Conservation (phyloP, 1,140 invertebrate genomes). For the Xylocopa sonorina region DNA sequence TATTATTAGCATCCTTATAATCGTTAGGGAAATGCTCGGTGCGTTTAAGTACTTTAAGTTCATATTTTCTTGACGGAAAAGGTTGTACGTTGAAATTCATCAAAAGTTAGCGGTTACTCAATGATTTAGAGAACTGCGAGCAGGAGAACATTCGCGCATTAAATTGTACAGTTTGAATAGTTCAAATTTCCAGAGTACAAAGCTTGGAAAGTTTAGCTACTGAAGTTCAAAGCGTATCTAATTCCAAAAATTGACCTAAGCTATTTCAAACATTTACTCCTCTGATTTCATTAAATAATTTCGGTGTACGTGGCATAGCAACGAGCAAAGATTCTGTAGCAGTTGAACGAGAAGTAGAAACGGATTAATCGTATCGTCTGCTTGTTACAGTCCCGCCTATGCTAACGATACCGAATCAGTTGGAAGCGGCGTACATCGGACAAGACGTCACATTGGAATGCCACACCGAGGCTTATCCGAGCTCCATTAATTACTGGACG, state of each 20-base stretch:
- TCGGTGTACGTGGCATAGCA: too few relatives aligned
- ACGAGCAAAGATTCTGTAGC: too few relatives aligned
- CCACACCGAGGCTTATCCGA: conserved; percentile 93
- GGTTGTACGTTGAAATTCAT: neutral
- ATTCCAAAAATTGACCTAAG: neutral
- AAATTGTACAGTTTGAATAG: conserved; percentile 1
- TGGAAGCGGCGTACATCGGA: conserved; percentile 91
- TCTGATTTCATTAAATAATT: neutral
- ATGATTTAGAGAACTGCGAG: neutral
- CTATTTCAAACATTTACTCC: neutral
- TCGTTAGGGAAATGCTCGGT: too few relatives aligned
- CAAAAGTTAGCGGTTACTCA: neutral
- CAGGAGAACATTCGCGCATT: neutral
- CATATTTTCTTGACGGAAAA: neutral
- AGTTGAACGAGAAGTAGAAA: too few relatives aligned
- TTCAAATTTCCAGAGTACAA: conserved; percentile 10
- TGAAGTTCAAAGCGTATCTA: conserved; percentile 9
- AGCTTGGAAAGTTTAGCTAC: neutral
- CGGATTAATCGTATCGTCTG: neutral
- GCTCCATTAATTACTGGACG: conserved; percentile 94
- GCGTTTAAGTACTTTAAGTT: neutral
- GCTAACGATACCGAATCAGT: conserved; percentile 92
- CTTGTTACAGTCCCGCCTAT: conserved; percentile 89
- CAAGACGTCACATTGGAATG: conserved; percentile 92
- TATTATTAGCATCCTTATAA: too few relatives aligned